Evolutionary conservation across 2,888 invertebrate genomes (phyloP), one percentile per base, ranked within the genome.

Genomic region (Mesorhabditis belari): DNA sequence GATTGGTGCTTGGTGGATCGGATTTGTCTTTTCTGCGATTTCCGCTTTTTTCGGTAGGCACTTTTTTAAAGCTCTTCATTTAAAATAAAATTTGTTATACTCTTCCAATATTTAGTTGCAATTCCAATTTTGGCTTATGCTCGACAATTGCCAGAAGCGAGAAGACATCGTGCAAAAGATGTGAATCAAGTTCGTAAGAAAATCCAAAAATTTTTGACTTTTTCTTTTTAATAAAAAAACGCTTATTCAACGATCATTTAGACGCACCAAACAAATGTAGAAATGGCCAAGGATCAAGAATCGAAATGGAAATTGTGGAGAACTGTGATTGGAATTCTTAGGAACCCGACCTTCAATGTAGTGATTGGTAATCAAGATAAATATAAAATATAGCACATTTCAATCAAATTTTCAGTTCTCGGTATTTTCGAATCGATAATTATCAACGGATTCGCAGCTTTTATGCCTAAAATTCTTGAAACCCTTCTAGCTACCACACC

Each of bases 1-100:
- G 83, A 81, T 84, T 1, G 84, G 84, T 19, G 83, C 83, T 3
- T 84, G 84, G 84, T 84, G 84, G 84, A 74, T 84, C 9, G 84
- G 84, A 5, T 84, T 84, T 69, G 75, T 84, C 9, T 71, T 82
- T 61, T 81, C 81, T 60, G 81, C 81, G 0, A 68, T 77, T n/a
- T 70, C 76, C 12, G 82, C 82, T 4, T 67, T 84, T 6, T 23
- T 83, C n/a, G 78, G 35, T 35, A 35, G 17, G 17, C 17, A n/a
- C n/a, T n/a, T n/a, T n/a, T n/a, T n/a, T 17, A 6, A 35, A 12
- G 35, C 35, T 35, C 6, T 17, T 35, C 9, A 17, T 12, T 12
- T 35, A 6, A 17, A 35, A 35, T 12, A 35, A 35, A 35, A 17
- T 12, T 17, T 6, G 35, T 35, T 35, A n/a, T n/a, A n/a, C n/a